Evolutionary conservation across 2,888 invertebrate genomes (phyloP).

Genomic region (Parasteatoda lunata): DNA sequence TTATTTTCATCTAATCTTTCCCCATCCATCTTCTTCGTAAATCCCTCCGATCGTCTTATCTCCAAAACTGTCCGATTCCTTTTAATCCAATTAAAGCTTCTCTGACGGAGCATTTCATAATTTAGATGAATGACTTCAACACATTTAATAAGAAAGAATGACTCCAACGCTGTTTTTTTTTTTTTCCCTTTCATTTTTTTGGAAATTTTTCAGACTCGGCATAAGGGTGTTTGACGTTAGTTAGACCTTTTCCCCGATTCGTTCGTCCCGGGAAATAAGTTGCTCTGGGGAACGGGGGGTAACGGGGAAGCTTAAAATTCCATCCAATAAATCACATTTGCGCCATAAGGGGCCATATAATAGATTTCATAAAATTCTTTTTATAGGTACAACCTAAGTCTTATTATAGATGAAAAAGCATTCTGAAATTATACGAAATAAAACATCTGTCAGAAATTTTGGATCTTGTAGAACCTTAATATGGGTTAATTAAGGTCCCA

Average conservation of each 20-base stretch:
- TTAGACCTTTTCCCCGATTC: conserved; percentile 62
- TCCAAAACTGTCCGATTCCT: conserved; percentile 57
- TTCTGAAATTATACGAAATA: no score
- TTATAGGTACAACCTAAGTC: not conserved
- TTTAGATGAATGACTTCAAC: conserved; percentile 42
- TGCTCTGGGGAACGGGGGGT: conserved; percentile 24
- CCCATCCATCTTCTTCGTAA: conserved; percentile 45
- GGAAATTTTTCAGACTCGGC: conserved; percentile 39
- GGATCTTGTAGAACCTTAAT: no score
- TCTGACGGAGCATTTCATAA: conserved; percentile 53
- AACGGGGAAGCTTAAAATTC: conserved; percentile 51
- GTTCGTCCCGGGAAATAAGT: conserved; percentile 41
- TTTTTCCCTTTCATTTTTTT: not conserved
- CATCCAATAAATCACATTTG: conserved; percentile 51
- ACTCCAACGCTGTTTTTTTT: conserved; percentile 4
- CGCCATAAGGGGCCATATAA: conserved; percentile 25
- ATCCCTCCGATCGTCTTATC: conserved; percentile 59
- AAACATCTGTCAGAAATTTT: no score
- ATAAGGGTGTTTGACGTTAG: conserved; percentile 30
- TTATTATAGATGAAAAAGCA: no score
- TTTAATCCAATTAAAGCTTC: conserved; percentile 67
- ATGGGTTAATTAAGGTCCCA: no score
- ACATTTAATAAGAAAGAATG: conserved; percentile 61
- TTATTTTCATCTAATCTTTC: conserved; percentile 25
- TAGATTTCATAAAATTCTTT: not conserved